phyloP scores from a whole-genome alignment of 2,888 invertebrate species.

The Linyphia triangularis region DNA sequence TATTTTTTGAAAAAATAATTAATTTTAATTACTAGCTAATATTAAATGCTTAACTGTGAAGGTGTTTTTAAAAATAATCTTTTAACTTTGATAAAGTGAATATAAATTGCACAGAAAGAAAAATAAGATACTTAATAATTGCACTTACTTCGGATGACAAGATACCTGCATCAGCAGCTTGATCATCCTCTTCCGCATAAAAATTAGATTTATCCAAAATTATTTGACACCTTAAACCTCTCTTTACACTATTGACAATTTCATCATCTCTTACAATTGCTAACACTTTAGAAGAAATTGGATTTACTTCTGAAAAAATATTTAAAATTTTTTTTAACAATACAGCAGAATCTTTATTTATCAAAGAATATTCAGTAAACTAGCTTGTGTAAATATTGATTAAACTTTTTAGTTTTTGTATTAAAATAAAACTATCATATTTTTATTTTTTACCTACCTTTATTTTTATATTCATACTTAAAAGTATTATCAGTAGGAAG shows the following conservation, averaged over 20 bases:
- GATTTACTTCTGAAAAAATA: constrained; percentile 17
- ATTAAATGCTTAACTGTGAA: no score
- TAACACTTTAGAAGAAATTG: constrained; percentile 31
- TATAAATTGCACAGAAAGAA: no score
- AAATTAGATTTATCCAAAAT: constrained; percentile 87
- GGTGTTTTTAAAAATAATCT: no score
- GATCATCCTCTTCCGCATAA: constrained; percentile 89
- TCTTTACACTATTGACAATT: constrained; percentile 6
- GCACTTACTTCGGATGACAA: constrained; percentile 80
- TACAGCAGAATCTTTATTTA: not conserved
- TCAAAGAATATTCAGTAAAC: not conserved
- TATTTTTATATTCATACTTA: constrained; percentile 44
- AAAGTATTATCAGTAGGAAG: constrained; percentile 34
- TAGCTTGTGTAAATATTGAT: not conserved
- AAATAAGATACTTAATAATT: not conserved
- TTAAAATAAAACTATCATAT: no score
- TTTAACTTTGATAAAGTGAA: no score
- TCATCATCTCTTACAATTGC: constrained; percentile 42
- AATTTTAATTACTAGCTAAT: no score
- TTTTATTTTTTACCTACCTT: constrained; percentile 21
- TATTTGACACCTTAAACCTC: constrained; percentile 46
- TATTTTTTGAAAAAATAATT: no score
- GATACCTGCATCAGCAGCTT: constrained; percentile 85
- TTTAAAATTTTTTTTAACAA: no score
- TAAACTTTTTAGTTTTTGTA: not conserved